Conservation (phyloP, 1,140 invertebrate species). For the Leptoteleia sp. region DNA sequence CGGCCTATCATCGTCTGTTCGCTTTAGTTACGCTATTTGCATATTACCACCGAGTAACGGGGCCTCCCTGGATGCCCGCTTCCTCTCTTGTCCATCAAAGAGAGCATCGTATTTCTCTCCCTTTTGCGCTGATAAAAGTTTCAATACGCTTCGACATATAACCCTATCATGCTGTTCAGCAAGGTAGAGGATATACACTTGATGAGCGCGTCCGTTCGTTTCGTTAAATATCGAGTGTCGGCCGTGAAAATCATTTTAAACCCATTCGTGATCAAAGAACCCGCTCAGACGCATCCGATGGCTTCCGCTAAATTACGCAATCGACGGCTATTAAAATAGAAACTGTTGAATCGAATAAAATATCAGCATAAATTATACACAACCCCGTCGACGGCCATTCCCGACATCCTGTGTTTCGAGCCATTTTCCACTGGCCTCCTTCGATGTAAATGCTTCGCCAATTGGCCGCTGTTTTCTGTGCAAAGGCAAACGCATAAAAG, state of each 20-base stretch:
- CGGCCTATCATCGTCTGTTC: conserved; percentile 71
- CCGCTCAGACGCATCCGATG: conserved; percentile 11
- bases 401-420: too few relatives aligned
- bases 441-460: too few relatives aligned
- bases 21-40: conserved; percentile 76
- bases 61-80: conserved; percentile 73
- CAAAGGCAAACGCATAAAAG: too few relatives aligned
- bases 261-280: conserved; percentile 51
- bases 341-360: neutral
- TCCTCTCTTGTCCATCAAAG: conserved; percentile 67
- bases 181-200: conserved; percentile 44
- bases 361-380: neutral
- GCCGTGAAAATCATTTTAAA: conserved; percentile 34
- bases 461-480: too few relatives aligned
- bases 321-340: conserved; percentile 6
- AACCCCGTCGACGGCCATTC: too few relatives aligned
- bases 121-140: conserved; percentile 74
- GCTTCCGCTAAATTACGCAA: conserved; percentile 14
- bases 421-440: too few relatives aligned
- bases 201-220: conserved; percentile 40
- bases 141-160: conserved; percentile 68
- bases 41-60: conserved; percentile 75
- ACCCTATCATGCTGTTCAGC: too few relatives aligned
- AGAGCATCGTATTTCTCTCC: conserved; percentile 69
- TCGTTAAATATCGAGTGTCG: conserved; percentile 22